These are phyloP conservation scores for Decapterus maruadsi DNA, from an alignment of 2,797 vertebrate species.

Conservation along the genomic window DNA sequence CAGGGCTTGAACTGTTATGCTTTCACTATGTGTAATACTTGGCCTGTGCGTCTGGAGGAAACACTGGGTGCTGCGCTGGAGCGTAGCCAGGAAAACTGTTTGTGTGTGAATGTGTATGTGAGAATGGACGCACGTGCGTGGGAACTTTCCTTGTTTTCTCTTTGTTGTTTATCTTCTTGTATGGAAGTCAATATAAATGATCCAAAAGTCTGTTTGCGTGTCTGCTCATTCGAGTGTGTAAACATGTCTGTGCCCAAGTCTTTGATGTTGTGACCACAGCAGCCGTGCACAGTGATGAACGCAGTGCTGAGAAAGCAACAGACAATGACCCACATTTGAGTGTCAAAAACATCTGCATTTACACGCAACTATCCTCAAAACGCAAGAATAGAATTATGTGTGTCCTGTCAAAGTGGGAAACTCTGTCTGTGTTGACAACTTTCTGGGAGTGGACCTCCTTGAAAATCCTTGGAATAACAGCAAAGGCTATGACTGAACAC, in stretches of 20 bases:
- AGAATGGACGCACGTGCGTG: slow-evolving; percentile 24
- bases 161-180: slow-evolving; percentile 56
- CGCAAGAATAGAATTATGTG: slow-evolving; percentile 46
- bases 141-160: slow-evolving; percentile 50
- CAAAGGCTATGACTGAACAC: slow-evolving; percentile 18
- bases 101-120: slow-evolving; percentile 27
- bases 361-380: slow-evolving; percentile 59
- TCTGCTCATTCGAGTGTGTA: slow-evolving; percentile 59
- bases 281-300: slow-evolving; percentile 45
- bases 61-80: slow-evolving; percentile 38
- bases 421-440: slow-evolving; percentile 12
- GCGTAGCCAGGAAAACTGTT: slow-evolving; percentile 22
- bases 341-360: slow-evolving; percentile 74
- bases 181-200: slow-evolving; percentile 71
- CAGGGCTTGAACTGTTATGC: slow-evolving; percentile 54
- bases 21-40: slow-evolving; percentile 61
- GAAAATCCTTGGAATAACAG: slow-evolving; percentile 29
- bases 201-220: slow-evolving; percentile 63
- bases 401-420: slow-evolving; percentile 39
- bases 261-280: slow-evolving; percentile 76
- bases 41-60: slow-evolving; percentile 26
- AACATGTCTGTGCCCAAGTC: slow-evolving; percentile 63
- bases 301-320: slow-evolving; percentile 27
- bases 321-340: slow-evolving; percentile 50
- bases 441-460: slow-evolving; percentile 13